phyloP scores from a whole-genome alignment of 1,140 invertebrate species.

The Tribolium castaneum region DNA sequence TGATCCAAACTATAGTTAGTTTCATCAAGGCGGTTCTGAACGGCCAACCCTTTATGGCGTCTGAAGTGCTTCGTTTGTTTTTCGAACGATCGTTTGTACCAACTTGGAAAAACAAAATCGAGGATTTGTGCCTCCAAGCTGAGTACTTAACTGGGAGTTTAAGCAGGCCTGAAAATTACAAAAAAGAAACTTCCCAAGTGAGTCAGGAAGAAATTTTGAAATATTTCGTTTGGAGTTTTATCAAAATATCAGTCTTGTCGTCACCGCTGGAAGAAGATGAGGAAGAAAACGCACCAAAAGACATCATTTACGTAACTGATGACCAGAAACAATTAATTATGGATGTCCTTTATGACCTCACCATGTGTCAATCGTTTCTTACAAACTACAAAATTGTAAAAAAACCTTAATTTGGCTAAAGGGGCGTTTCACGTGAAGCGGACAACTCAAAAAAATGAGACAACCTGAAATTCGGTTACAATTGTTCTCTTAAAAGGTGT shows the following conservation, averaged over 20 bases:
- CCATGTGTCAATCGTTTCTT: constrained; percentile 55
- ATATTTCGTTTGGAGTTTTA: constrained; percentile 56
- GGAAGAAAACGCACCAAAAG: constrained; percentile 31
- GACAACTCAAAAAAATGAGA: too few relatives aligned
- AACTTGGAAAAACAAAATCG: constrained; percentile 41
- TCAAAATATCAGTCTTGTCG: constrained; percentile 48
- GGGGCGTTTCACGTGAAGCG: too few relatives aligned
- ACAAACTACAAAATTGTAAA: constrained; percentile 62
- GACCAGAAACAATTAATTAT: constrained; percentile 52
- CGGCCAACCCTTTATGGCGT: constrained; percentile 45
- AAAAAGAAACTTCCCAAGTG: constrained; percentile 1
- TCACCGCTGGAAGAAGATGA: constrained; percentile 46
- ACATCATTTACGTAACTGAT: constrained; percentile 48
- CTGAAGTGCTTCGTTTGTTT: constrained; percentile 47
- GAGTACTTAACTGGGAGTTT: constrained; percentile 56
- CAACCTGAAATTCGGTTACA: too few relatives aligned
- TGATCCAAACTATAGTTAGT: constrained; percentile 52
- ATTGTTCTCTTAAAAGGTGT: too few relatives aligned
- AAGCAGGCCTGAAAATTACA: constrained; percentile 42
- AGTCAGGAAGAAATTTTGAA: constrained; percentile 48
- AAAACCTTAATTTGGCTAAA: constrained; percentile 12
- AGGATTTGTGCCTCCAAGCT: constrained; percentile 46
- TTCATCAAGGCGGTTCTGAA: constrained; percentile 48
- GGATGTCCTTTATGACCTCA: constrained; percentile 56
- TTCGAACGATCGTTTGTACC: constrained; percentile 49